Evolutionary conservation across 2,888 invertebrate species (phyloP).

Genomic region (Clunio marinus): DNA sequence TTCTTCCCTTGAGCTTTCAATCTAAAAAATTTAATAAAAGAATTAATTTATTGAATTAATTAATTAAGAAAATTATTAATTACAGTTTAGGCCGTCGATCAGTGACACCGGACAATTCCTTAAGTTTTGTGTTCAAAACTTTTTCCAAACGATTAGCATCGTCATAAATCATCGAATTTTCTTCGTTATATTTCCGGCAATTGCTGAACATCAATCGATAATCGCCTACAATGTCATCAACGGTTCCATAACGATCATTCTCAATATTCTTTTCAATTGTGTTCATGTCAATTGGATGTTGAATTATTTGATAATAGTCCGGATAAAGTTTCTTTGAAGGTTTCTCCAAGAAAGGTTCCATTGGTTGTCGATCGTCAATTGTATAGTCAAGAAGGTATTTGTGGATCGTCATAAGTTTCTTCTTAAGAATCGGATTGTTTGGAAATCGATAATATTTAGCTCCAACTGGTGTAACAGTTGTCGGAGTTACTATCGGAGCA

Average conservation of each 20-base stretch:
- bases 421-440: slow-evolving; percentile 57
- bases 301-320: slow-evolving; percentile 57
- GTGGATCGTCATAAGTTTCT: slow-evolving; percentile 75
- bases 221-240: slow-evolving; percentile 84
- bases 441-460: slow-evolving; percentile 43
- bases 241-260: slow-evolving; percentile 71
- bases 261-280: slow-evolving; percentile 90
- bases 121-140: slow-evolving; percentile 75
- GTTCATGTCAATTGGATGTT: slow-evolving; percentile 90
- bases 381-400: slow-evolving; percentile 67
- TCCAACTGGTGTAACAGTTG: slow-evolving; percentile 46
- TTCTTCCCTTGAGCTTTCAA: slow-evolving; percentile 52
- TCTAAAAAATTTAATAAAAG: slow-evolving; percentile 43
- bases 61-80: slow-evolving; percentile 41
- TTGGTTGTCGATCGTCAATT: slow-evolving; percentile 73
- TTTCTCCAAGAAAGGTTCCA: slow-evolving; percentile 92
- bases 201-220: slow-evolving; percentile 94
- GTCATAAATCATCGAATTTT: slow-evolving; percentile 90
- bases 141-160: slow-evolving; percentile 87
- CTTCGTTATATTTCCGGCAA: slow-evolving; percentile 95
- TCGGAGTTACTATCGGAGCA: slow-evolving; percentile 26
- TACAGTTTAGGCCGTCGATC: slow-evolving; percentile 50
- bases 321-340: slow-evolving; percentile 93
- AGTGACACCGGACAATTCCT: slow-evolving; percentile 63
- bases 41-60: slow-evolving; percentile 20